Evolutionary conservation across 2,113 vertebrate species (phyloP).

Genomic region (Zosterops japonicus): DNA sequence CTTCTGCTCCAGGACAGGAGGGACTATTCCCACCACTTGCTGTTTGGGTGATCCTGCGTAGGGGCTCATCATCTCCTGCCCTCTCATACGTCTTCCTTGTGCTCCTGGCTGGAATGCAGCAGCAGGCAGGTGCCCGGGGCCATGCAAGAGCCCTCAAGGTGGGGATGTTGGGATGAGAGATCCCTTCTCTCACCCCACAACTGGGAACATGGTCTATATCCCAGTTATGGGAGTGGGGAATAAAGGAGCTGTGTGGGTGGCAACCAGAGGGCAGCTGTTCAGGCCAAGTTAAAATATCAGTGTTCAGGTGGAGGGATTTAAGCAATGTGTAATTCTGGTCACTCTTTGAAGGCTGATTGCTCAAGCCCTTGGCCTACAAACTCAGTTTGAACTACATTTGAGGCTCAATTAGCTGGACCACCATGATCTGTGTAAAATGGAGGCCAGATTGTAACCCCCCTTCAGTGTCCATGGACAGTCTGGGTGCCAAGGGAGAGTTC

Average conservation of each 20-base stretch:
- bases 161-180: accelerated
- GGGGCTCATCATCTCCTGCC: not conserved
- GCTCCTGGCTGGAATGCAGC: not conserved
- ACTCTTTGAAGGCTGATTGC: not conserved
- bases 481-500: not conserved
- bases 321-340: not conserved
- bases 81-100: not conserved
- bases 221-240: not conserved
- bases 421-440: not conserved
- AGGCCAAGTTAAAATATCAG: not conserved
- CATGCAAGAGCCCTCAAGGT: not conserved
- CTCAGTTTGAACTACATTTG: not conserved
- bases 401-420: not conserved
- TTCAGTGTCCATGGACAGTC: not conserved
- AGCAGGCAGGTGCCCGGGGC: not conserved
- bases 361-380: not conserved
- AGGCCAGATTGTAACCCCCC: not conserved
- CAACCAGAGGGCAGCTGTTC: not conserved
- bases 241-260: not conserved
- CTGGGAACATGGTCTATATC: not conserved
- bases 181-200: accelerated
- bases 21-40: accelerated
- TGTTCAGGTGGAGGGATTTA: not conserved
- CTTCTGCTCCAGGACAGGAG: not conserved
- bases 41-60: not conserved